Percentiles rank a stretch among this genome's conserved stretches.
These are phyloP conservation scores for Dolichoris vasculosae DNA, from an alignment of 1,140 invertebrate species.

Conservation along the genomic window DNA sequence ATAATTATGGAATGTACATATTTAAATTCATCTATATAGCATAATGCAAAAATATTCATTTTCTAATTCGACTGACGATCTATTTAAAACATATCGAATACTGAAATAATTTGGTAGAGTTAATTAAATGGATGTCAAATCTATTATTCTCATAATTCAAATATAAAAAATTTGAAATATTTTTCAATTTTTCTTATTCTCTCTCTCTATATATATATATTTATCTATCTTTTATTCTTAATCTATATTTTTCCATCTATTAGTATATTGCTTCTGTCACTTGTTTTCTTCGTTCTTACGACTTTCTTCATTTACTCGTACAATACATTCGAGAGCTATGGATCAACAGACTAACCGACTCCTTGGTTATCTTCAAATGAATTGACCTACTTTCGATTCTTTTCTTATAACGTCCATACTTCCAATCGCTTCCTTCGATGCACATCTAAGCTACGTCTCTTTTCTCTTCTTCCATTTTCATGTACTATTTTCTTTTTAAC, in stretches of 20 bases:
- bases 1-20: no score
- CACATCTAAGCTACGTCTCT: background rate
- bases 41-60: no score
- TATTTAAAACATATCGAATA: no score
- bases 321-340: background rate
- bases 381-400: background rate
- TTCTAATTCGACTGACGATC: no score
- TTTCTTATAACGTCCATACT: background rate
- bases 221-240: background rate
- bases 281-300: background rate
- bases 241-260: background rate
- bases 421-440: background rate
- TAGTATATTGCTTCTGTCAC: background rate
- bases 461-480: background rate
- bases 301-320: background rate
- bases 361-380: background rate
- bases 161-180: no score
- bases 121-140: no score
- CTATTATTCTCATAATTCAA: no score
- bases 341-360: background rate
- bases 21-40: no score
- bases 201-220: background rate
- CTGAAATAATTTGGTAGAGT: no score
- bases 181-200: background rate
- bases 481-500: background rate